These are phyloP conservation scores for Lates japonicus DNA, from an alignment of 2,797 vertebrate genomes.

Conservation along the genomic window DNA sequence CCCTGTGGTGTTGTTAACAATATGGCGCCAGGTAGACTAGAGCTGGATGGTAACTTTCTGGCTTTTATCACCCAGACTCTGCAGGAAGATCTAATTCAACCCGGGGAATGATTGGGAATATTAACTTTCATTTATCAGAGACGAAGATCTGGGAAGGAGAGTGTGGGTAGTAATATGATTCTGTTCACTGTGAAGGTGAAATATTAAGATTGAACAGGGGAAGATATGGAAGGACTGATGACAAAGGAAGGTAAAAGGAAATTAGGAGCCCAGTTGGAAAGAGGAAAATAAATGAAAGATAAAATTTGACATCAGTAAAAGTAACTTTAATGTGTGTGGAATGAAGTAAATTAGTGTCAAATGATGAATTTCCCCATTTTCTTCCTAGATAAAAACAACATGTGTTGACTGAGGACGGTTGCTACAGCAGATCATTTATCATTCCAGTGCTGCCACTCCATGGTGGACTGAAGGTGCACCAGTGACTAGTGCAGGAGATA, in stretches of 20 bases:
- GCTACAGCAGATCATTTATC: conserved; percentile 28
- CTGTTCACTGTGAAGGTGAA: conserved; percentile 2
- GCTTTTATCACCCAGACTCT: conserved; percentile 61
- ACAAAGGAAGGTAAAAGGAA: not conserved
- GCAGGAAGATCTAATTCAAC: conserved; percentile 44
- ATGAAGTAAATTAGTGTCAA: conserved; percentile 6
- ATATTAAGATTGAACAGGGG: not conserved
- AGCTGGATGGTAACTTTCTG: conserved; percentile 33
- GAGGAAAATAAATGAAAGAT: not conserved
- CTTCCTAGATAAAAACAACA: conserved; percentile 3
- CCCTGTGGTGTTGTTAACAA: conserved; percentile 52
- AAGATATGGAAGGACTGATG: not conserved
- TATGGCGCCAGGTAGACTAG: conserved; percentile 44
- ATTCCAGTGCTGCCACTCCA: conserved; percentile 75
- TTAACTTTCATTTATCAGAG: conserved; percentile 68
- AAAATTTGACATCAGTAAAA: not conserved
- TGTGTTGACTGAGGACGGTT: not conserved
- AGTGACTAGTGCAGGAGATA: not conserved
- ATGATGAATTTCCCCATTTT: conserved; percentile 10
- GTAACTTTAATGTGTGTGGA: not conserved
- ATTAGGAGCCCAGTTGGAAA: not conserved
- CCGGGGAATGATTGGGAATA: conserved; percentile 44
- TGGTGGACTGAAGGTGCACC: conserved; percentile 52
- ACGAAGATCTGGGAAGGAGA: not conserved
- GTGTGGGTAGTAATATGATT: conserved; percentile 25